Evolutionary conservation across 2,888 invertebrate genomes (phyloP), one percentile per base, ranked within the genome.

Genomic region (Cosmorhoe ocellata): DNA sequence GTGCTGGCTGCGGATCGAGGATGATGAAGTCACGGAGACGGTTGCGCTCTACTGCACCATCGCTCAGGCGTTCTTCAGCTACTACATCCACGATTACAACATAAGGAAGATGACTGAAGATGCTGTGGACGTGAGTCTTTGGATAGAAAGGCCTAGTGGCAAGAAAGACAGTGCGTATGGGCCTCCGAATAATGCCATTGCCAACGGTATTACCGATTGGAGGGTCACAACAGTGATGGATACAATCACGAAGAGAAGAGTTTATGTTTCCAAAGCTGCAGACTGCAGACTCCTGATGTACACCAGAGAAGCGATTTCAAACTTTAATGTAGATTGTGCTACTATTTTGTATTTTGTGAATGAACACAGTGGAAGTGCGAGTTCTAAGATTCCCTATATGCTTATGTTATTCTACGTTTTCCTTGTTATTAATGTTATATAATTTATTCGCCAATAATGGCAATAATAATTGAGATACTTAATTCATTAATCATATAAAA

Each of bases 1-100:
- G 55, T 90, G 89, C 66, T 90, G 87, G 84, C 61, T 90, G 10
- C 64, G 89, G 37, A 77, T 90, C 14, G 88, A 90, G 62, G 89
- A 88, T 58, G 62, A 66, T 0, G 88, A 88, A 44, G 26, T 87
- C 9, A 75, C 77, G n/a, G 86, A 86, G 57, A 88, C 87, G 1
- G 46, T 86, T 0, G 56, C 79, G 0, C 53, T 84, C 1, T 82
- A 76, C 61, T 90, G 89, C 60, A 60, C 71, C 44, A 75, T 84
- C 24, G 82, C 84, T 3, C 78, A 79, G 10, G 69, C 64, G 5
- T 90, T 87, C 55, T 75, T 90, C 7, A 63, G 65, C 3, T 76
- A 69, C 57, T 77, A 81, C 62, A 84, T 88, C 10, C 74, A 73
- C 31, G 84, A 87, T 34, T 88, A 90, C 60, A 90, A 90, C 59